Conservation (phyloP, 1,140 invertebrate genomes). For the Acromyrmex echinatior region DNA sequence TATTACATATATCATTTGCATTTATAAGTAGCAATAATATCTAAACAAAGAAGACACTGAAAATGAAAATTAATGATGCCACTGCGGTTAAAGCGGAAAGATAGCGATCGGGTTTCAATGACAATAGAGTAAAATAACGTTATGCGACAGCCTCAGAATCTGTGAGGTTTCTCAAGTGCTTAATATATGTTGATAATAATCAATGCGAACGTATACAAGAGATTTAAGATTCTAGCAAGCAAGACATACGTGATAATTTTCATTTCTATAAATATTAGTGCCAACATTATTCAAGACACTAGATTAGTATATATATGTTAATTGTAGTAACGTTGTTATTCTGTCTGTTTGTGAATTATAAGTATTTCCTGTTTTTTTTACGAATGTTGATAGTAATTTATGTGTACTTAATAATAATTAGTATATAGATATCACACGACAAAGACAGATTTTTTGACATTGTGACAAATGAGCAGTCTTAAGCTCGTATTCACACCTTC, state of each 20-base stretch:
- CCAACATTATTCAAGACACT: background rate
- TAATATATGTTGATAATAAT: constrained; percentile 30
- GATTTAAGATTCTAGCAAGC: constrained; percentile 4
- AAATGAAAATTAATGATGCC: constrained; percentile 44
- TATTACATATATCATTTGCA: background rate
- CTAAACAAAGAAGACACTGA: constrained; percentile 9
- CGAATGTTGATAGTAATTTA: background rate
- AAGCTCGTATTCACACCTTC: too few relatives aligned
- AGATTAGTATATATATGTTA: background rate
- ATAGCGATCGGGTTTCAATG: constrained; percentile 5
- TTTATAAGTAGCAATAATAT: constrained; percentile 1
- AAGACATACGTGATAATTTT: constrained; percentile 1
- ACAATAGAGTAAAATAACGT: constrained; percentile 26
- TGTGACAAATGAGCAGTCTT: background rate
- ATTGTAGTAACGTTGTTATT: background rate
- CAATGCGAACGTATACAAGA: background rate
- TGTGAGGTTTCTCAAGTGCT: constrained; percentile 1
- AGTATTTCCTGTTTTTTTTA: background rate
- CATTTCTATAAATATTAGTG: background rate
- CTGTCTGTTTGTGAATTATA: background rate
- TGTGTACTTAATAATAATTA: background rate
- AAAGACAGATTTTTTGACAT: background rate
- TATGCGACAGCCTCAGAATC: background rate
- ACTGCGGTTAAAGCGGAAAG: constrained; percentile 2
- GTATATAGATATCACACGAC: background rate